Evolutionary conservation across 2,888 invertebrate genomes (phyloP), one percentile per base, ranked within the genome.

Genomic region (Catocala nupta): DNA sequence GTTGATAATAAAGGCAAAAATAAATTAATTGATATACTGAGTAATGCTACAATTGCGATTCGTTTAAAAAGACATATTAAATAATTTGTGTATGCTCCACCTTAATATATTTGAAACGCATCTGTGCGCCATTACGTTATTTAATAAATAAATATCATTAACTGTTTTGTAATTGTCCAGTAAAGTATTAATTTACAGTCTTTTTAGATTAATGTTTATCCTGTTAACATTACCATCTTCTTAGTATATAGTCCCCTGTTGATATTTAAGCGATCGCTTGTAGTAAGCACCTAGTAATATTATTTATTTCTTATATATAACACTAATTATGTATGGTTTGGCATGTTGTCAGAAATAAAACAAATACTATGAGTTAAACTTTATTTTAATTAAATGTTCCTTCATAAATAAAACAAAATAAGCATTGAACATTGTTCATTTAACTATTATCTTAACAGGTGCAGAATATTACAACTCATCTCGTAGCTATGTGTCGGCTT

Each of bases 351-450:
- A 45, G n/a, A 73, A 77, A 77, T 75, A 71, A 78, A 78, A 78
- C 71, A 50, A 74, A n/a, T 50, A 36, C 5, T 75, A 69, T 16
- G 77, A 79, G 78, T 76, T 74, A 77, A 78, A 78, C 63, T 78
- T 78, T 78, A 79, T 76, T 78, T 89, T 83, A 82, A 87, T 89
- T 83, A 81, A 87, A 85, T 83, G 78, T 84, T 89, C 77, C 80
- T 83, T 86, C 81, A 89, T 89, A 89, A 90, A 90, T 90, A 85
- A 90, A 90, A 90, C 88, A 88, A 89, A 87, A 86, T 88, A 87
- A 86, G 89, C 87, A 87, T 86, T 81, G 82, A 84, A 87, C 84
- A 84, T 83, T 81, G 81, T 86, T 79, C 82, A 88, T 72, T 81
- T 78, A 80, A 85, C 82, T 81, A 81, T 63, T 66, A 83, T 82